Base-by-base conservation (phyloP, 2,113 vertebrate genomes). In the Varanus komodoensis region DNA sequence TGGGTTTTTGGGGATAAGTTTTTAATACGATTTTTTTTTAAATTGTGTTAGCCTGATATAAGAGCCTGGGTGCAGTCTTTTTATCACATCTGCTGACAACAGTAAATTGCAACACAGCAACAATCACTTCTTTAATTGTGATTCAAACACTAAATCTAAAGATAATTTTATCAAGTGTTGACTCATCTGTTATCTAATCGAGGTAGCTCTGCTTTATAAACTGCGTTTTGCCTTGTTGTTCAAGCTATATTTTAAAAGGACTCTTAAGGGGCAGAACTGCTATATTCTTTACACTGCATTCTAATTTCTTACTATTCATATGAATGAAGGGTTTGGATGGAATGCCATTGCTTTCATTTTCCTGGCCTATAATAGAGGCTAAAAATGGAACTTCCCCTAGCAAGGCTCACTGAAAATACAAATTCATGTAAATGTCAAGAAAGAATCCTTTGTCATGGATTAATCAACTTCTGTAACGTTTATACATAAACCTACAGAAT, bases 101-200 rank as follows among this genome's bases (percentile, higher is more conserved):
- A 91, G 69, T 82, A 91, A 92, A 92, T 57, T 48, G 92, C 79
- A 90, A 92, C 85, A 67, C 61, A 12, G 1, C 0, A 0, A 21
- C 79, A 93, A 95, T 86, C 91, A 90, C 11, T 90, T 50, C 93
- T 90, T 68, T 57, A 82, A 89, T 81, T 90, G 86, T 44, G 92
- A 86, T 87, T 92, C 48, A 8, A 86, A 86, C 87, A 44, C 86
- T 93, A 87, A 86, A 75, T 9, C 73, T 21, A 0, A 73, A 94
- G 89, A 93, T 52, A 44, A 79, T 17, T 82, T 87, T 90, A 74
- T 4, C 91, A 48, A 92, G 89, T 38, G 50, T 82, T 82, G 78
- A 82, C 32, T 52, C 80, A 82, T 57, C 52, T 25, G 48, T 81
- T 91, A 73, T 29, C 27, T 64, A 67, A 81, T 85, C 90, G 87